A percentile compares a stretch with the other conserved stretches of the same genome.
Evolutionary conservation across 2,888 invertebrate genomes (phyloP).

Genomic region (Xanthorhoe spadicearia): DNA sequence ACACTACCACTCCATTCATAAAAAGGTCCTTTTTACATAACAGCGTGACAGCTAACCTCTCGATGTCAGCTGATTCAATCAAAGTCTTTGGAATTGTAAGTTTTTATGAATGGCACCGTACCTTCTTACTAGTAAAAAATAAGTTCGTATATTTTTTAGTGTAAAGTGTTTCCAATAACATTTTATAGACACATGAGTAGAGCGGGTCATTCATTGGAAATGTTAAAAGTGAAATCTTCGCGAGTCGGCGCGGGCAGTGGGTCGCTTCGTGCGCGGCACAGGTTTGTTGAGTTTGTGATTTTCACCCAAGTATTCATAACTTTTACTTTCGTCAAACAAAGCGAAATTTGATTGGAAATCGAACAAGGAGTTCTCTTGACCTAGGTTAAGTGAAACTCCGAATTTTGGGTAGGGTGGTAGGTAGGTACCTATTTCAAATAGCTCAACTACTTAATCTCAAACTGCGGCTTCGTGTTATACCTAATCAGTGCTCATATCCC

Average conservation of each 20-base stretch:
- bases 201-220: constrained; percentile 61
- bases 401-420: neutral
- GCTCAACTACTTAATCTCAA: neutral
- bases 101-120: constrained; percentile 42
- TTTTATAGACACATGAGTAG: constrained; percentile 40
- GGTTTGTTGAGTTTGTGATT: constrained; percentile 77
- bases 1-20: constrained; percentile 31
- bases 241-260: constrained; percentile 69
- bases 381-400: neutral
- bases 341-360: constrained; percentile 46
- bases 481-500: neutral
- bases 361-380: constrained; percentile 36
- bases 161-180: constrained; percentile 4
- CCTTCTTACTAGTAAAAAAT: neutral
- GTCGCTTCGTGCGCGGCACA: constrained; percentile 69
- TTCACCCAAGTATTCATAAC: constrained; percentile 71
- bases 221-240: constrained; percentile 81
- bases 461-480: neutral
- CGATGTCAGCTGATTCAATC: constrained; percentile 58
- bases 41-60: constrained; percentile 60
- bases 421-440: neutral
- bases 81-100: constrained; percentile 40
- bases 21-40: constrained; percentile 58
- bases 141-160: neutral
- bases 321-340: constrained; percentile 78